phyloP scores from a whole-genome alignment of 2,797 vertebrate genomes.

The Champsocephalus esox region DNA sequence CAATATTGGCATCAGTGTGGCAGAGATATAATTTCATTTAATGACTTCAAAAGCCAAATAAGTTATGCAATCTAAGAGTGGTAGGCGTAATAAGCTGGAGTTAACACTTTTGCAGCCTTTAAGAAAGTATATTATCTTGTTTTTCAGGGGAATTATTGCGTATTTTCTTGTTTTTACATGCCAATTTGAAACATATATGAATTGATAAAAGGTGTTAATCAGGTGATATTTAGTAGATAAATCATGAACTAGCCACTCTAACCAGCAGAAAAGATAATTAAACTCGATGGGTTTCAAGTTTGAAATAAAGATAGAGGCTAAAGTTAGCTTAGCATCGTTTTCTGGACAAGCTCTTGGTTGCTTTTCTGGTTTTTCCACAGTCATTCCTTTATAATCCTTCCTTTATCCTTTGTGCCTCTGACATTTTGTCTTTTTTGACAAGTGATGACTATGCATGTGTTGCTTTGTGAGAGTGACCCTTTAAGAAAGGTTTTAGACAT shows the following conservation, averaged over 20 bases:
- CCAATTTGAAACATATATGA: no score
- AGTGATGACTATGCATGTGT: not conserved
- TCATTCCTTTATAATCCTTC: not conserved
- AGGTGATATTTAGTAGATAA: no score
- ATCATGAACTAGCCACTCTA: no score
- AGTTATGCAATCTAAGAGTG: not conserved
- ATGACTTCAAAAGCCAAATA: not conserved
- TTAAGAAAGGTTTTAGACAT: not conserved
- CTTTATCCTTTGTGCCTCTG: not conserved
- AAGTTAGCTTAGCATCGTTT: not conserved
- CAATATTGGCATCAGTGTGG: not conserved
- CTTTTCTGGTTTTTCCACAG: not conserved
- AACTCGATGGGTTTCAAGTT: no score
- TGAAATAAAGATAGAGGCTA: no score
- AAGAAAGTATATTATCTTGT: no score
- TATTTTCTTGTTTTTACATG: not conserved
- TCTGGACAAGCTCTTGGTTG: not conserved
- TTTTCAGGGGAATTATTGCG: no score
- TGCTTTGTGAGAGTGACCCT: not conserved
- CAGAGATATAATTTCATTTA: not conserved
- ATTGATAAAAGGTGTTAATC: no score
- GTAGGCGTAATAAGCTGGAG: not conserved
- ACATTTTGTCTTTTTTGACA: slow-evolving; percentile 8
- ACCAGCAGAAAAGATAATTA: no score
- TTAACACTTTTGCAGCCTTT: not conserved